Evolutionary conservation across 1,140 invertebrate species (phyloP), one percentile per base, ranked within the genome.

Genomic region (Seison nebaliae): DNA sequence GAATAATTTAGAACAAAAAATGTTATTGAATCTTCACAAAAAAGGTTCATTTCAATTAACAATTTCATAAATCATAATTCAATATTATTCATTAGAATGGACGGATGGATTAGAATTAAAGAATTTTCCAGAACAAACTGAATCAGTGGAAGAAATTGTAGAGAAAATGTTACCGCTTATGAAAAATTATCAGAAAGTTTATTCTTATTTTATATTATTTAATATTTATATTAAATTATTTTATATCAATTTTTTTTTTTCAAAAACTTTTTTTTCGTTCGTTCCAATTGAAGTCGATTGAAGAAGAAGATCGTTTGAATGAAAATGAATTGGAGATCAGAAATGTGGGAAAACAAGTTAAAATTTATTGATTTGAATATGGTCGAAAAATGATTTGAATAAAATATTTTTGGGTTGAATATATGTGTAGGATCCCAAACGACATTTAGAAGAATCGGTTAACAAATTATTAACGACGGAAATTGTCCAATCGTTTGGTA

Each of bases 221-320:
- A 15, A 31, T 14, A 8, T 26, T 8, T 18, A n/a, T n/a, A n/a
- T n/a, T n/a, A n/a, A n/a, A n/a, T n/a, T n/a, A n/a, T n/a, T n/a
- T n/a, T n/a, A n/a, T n/a, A n/a, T n/a, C n/a, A n/a, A n/a, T n/a
- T n/a, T n/a, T n/a, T n/a, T n/a, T n/a, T n/a, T n/a, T n/a, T n/a
- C n/a, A n/a, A n/a, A n/a, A 45, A 34, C 12, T 40, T 54, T 51
- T 11, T 44, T 73, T 72, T 76, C 84, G 26, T 62, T n/a, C n/a
- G n/a, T n/a, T n/a, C n/a, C n/a, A n/a, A n/a, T n/a, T n/a, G n/a
- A n/a, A n/a, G n/a, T n/a, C n/a, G n/a, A n/a, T 98, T 28, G 88
- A 98, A 63, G 91, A 98, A 50, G 91, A 98, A 60, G 86, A 96
- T 55, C 93, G 91, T 55, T 93, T 98, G 83, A 96, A 86, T n/a